Evolutionary conservation across 2,113 vertebrate species (phyloP), one percentile per base, ranked within the genome.

Genomic region (Rhea pennata): DNA sequence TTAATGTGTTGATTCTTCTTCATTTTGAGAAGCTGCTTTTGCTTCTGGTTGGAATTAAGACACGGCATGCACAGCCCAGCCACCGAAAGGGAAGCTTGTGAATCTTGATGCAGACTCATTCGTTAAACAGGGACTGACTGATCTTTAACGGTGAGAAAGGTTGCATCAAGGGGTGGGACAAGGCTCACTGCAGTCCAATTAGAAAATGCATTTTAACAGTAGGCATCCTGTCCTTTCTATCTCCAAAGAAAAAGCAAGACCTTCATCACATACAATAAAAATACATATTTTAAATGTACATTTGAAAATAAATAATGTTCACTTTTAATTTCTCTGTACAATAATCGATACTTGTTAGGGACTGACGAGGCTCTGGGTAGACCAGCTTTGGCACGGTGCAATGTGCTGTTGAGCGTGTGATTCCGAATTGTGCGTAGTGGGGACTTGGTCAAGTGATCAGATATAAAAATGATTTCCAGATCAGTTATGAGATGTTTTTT

Each of bases 251-350:
- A 64, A 90, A 88, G 5, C 26, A 77, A 74, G 80, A 50, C 13
- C 90, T 94, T 93, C 59, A 93, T 90, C 10, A 27, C 21, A 20
- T 74, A 33, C 50, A 71, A 86, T 66, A 91, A 82, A 62, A 78
- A 58, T 69, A 56, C 31, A 14, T 75, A 54, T 81, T 91, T 88
- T 15, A 86, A 88, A 65, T 65, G 33, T 64, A 8, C 54, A 51
- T 29, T 12, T 67, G 48, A 39, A 90, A 95, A 53, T 78, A 89
- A 95, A 67, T 71, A 70, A 74, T 54, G 36, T 85, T 85, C 21
- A 61, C 84, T 64, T 92, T 93, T 94, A 96, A 92, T 96, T 93
- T 14, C 90, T 70, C 59, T 88, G 10, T 40, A 12, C 59, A 71
- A 27, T 84, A 93, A 74, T 26, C 81, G 67, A 24, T 50, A 44